phyloP scores from a whole-genome alignment of 2,113 vertebrate species.

The Aphyosemion australe region DNA sequence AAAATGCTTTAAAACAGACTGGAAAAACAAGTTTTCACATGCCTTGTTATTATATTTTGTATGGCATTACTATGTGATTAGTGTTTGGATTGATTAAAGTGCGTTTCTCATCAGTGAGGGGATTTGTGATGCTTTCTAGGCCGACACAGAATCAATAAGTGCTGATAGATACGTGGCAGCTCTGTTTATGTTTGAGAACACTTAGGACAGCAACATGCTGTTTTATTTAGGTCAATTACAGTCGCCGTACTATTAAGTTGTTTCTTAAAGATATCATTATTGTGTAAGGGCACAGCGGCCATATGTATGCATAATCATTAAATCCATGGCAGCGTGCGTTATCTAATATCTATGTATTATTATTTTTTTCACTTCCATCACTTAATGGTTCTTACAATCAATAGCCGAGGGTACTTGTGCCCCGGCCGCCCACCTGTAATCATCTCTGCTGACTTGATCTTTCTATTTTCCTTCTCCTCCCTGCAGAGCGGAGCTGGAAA shows the following conservation, averaged over 20 bases:
- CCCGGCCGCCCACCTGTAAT: constrained; percentile 69
- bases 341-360: constrained; percentile 51
- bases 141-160: constrained; percentile 42
- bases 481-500: constrained; percentile 95
- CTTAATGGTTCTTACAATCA: constrained; percentile 72
- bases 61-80: no score
- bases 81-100: no score
- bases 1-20: no score
- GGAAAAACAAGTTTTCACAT: no score
- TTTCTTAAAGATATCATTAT: constrained; percentile 67
- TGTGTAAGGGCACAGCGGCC: constrained; percentile 54
- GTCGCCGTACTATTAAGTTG: constrained; percentile 48
- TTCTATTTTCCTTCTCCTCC: constrained; percentile 52
- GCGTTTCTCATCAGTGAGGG: neutral
- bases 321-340: constrained; percentile 58
- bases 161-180: constrained; percentile 35
- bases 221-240: constrained; percentile 66
- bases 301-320: constrained; percentile 61
- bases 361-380: constrained; percentile 43
- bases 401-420: constrained; percentile 67
- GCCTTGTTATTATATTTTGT: no score
- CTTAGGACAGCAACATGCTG: constrained; percentile 43
- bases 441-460: constrained; percentile 65
- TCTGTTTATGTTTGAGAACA: constrained; percentile 57
- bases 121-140: neutral